Evolutionary conservation across 2,888 invertebrate species (phyloP).

Genomic region (Heliconius charithonia): DNA sequence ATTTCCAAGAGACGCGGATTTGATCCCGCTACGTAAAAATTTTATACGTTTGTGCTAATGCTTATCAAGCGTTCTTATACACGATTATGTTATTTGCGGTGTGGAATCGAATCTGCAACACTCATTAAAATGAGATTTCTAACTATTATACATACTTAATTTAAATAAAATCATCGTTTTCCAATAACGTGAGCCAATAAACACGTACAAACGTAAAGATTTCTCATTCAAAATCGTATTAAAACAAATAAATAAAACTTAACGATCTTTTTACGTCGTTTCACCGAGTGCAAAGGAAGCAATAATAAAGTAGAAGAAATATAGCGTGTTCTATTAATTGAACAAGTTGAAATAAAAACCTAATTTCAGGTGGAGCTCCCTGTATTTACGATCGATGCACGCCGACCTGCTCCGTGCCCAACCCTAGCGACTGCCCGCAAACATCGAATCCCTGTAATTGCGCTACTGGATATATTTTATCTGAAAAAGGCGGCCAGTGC

Average conservation of each 20-base stretch:
- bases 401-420: slow-evolving; percentile 42
- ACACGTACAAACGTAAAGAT: slow-evolving; percentile 19
- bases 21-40: no score
- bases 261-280: slow-evolving; percentile 20
- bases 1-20: no score
- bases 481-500: slow-evolving; percentile 47
- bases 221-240: slow-evolving; percentile 20
- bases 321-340: slow-evolving; percentile 29
- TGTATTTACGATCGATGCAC: slow-evolving; percentile 39
- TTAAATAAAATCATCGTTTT: neutral
- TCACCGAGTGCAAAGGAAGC: slow-evolving; percentile 12
- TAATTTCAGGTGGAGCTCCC: slow-evolving; percentile 37
- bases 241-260: slow-evolving; percentile 22
- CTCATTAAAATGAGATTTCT: no score
- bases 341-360: slow-evolving; percentile 22
- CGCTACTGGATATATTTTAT: slow-evolving; percentile 46
- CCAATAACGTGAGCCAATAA: slow-evolving; percentile 9
- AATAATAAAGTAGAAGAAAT: slow-evolving; percentile 25
- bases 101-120: no score
- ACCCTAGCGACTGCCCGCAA: slow-evolving; percentile 41
- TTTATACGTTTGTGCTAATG: no score
- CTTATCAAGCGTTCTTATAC: no score
- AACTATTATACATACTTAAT: neutral
- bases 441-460: slow-evolving; percentile 44
- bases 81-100: no score